Evolutionary conservation across 2,888 invertebrate species (phyloP), one percentile per base, ranked within the genome.

Genomic region (Monopis laevigella): DNA sequence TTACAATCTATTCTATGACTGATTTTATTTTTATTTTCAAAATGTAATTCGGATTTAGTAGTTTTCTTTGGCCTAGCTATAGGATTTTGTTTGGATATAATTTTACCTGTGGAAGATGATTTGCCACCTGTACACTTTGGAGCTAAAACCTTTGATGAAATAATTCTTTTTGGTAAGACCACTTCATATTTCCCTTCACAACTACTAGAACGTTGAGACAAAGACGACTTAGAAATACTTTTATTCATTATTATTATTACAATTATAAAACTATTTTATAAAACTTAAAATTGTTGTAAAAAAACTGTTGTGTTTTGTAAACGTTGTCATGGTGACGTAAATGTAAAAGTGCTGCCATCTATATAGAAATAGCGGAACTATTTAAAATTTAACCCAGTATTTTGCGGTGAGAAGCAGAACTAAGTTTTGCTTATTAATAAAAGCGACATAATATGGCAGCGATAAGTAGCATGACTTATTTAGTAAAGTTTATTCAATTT

Each of bases 1-100:
- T n/a, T n/a, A n/a, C n/a, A n/a, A n/a, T 24, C 55, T 62, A 21
- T 49, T 51, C 58, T 56, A 26, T 46, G 47, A 26, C 54, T 56
- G 2, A 51, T 8, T 43, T 24, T 2, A 12, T 42, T 6, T 3
- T 55, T 44, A 51, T 54, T 17, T 46, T 48, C 4, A 67, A 45
- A 54, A 24, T 45, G 51, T 1, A 50, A 45, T 11, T 69, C 71
- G 0, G 78, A 77, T 55, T 63, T 65, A 0, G 75, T 67, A 0
- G 53, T 60, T 49, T 66, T 72, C 45, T 59, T 65, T 0, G 59
- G 51, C 40, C 53, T 59, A 3, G 11, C 28, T 10, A 42, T 27
- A 26, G 28, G 47, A 12, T 40, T 50, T 30, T 44, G 16, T 47
- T 50, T 6, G 40, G 24, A 2, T 41, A 40, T 48, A 8, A 71